Evolutionary conservation across 2,888 invertebrate species (phyloP).

Genomic region (Tricholauxania praeusta): DNA sequence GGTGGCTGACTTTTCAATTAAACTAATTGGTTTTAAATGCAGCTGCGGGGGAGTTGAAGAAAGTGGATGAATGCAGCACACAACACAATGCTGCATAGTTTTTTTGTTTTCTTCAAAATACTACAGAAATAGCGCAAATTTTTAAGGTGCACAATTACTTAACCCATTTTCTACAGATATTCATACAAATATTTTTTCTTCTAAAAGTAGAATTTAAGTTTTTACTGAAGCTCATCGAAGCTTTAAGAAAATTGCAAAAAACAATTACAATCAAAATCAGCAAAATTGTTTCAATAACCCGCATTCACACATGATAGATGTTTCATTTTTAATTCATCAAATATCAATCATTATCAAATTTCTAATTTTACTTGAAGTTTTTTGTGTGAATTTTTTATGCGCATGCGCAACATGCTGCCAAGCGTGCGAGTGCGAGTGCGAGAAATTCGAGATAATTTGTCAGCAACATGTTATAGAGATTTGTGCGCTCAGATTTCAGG

Average conservation of each 20-base stretch:
- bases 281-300: neutral
- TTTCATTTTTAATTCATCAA: too few species aligned
- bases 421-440: neutral
- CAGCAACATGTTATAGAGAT: slow-evolving; percentile 13
- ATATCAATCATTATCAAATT: too few species aligned
- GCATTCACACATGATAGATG: too few species aligned
- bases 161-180: too few species aligned
- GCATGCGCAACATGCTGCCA: slow-evolving; percentile 16
- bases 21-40: slow-evolving; percentile 1
- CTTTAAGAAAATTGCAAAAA: too few species aligned
- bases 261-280: neutral
- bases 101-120: neutral
- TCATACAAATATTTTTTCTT: too few species aligned
- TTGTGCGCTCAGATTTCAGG: neutral
- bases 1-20: slow-evolving; percentile 52
- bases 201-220: too few species aligned
- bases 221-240: too few species aligned
- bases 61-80: neutral
- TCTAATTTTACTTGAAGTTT: too few species aligned
- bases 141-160: neutral
- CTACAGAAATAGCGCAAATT: neutral
- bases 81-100: slow-evolving; percentile 2
- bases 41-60: neutral
- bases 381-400: neutral
- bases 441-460: neutral